phyloP scores from a whole-genome alignment of 2,113 vertebrate genomes.

The Cacatua alba region DNA sequence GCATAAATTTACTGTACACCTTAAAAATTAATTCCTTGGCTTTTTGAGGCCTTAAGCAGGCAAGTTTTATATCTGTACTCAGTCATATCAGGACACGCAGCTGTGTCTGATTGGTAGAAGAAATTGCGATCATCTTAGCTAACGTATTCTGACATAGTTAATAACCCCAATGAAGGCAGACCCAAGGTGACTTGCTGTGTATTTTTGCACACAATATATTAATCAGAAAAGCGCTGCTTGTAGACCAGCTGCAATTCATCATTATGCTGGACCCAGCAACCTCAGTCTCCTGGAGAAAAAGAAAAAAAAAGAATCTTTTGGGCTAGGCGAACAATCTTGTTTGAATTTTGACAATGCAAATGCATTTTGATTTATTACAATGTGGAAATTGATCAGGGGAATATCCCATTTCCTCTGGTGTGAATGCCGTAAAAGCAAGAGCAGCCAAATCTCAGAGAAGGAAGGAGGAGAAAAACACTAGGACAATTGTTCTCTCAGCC shows the following conservation, averaged over 20 bases:
- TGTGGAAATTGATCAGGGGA: neutral
- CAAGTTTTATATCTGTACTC: neutral
- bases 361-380: neutral
- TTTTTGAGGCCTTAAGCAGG: neutral
- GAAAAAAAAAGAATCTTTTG: neutral
- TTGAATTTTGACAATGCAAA: neutral
- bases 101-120: neutral
- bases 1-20: neutral
- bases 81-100: neutral
- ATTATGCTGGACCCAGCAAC: neutral
- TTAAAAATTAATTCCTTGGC: neutral
- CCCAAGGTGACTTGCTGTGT: slow-evolving; percentile 9
- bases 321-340: neutral
- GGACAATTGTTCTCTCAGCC: neutral
- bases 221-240: neutral
- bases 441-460: neutral
- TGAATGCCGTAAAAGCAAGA: neutral
- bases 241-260: neutral
- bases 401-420: neutral
- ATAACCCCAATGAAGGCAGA: neutral
- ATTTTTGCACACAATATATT: neutral
- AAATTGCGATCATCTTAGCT: neutral
- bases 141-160: neutral
- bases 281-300: neutral
- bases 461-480: neutral